Evolutionary conservation across 1,140 invertebrate species (phyloP), one percentile per base, ranked within the genome.

Genomic region (Maconellicoccus hirsutus): DNA sequence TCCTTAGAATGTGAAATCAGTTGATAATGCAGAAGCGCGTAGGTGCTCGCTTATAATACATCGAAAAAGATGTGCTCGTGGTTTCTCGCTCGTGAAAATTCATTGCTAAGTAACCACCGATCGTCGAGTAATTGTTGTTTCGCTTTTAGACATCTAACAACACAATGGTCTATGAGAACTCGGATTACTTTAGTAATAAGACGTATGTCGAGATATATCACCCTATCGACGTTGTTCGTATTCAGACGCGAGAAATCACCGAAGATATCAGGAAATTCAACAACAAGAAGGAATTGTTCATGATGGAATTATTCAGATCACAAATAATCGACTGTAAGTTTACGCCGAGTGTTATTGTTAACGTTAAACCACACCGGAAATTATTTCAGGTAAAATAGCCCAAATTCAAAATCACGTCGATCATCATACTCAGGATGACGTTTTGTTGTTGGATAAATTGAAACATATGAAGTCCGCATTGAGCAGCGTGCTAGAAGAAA

Each of bases 291-390:
- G 91, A 94, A 78, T 84, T 87, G 0, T 92, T 94, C 80, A 89
- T 91, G 1, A 81, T 95, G 23, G 87, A 89, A 75, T 94, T 92
- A 78, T 90, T 93, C 76, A 91, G 94, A 75, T 89, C 88, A 74
- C 84, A 88, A 66, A 93, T 93, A 81, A 78, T 91, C 14, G 88
- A 88, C 78, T 87, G 83, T 83, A 78, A 33, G 29, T 33, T 33
- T 33, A 6, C n/a, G n/a, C n/a, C n/a, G n/a, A n/a, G n/a, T n/a
- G n/a, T n/a, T n/a, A n/a, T n/a, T n/a, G n/a, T n/a, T n/a, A n/a
- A n/a, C n/a, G n/a, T n/a, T n/a, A n/a, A n/a, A n/a, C n/a, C n/a
- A n/a, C n/a, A n/a, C n/a, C n/a, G n/a, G n/a, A n/a, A n/a, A n/a
- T n/a, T n/a, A n/a, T n/a, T n/a, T 7, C 33, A 38, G 33, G 14